These are phyloP conservation scores for Caenorhabditis macrosperma DNA, from an alignment of 2,888 invertebrate species.

Conservation along the genomic window DNA sequence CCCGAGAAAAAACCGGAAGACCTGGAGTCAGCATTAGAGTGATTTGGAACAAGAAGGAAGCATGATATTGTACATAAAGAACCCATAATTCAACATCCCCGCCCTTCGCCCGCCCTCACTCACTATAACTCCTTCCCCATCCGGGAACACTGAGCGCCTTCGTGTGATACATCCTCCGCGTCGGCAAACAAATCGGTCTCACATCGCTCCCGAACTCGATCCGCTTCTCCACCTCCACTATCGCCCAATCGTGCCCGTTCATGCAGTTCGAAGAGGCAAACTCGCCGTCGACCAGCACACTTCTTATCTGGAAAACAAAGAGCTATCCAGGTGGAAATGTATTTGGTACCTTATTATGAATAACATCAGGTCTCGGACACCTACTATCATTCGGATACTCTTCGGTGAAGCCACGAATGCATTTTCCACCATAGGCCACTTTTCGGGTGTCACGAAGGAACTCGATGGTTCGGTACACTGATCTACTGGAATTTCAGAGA, in stretches of 20 bases:
- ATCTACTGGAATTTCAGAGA: conserved; percentile 54
- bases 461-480: conserved; percentile 66
- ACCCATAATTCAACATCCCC: no score
- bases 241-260: conserved; percentile 78
- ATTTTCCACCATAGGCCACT: conserved; percentile 76
- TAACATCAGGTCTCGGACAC: conserved; percentile 64
- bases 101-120: no score
- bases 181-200: conserved; percentile 76
- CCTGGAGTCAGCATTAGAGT: no score
- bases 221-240: conserved; percentile 74
- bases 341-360: conserved; percentile 60
- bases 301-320: conserved; percentile 71
- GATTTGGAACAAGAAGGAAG: no score
- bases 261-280: conserved; percentile 70
- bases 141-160: conserved; percentile 71
- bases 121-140: conserved; percentile 77
- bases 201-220: conserved; percentile 70
- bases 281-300: conserved; percentile 73
- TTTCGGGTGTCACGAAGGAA: conserved; percentile 58
- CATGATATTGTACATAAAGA: no score
- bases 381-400: conserved; percentile 63
- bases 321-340: background rate
- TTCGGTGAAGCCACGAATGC: conserved; percentile 68
- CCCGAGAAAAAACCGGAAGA: no score
- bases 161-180: conserved; percentile 41